phyloP scores from a whole-genome alignment of 2,888 invertebrate species.

The Drosophila rellima region DNA sequence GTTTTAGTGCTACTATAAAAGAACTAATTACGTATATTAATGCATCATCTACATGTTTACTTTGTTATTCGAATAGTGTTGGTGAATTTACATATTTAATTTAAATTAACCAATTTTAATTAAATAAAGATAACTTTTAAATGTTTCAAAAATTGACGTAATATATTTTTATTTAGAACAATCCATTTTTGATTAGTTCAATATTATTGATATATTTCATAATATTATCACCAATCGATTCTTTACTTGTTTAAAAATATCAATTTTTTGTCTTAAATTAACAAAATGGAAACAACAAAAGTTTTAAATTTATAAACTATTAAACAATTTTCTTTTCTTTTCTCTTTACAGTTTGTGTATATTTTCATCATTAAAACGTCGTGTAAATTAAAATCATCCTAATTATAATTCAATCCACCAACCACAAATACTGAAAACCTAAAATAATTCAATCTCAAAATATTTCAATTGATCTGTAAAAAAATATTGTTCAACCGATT shows the following conservation, averaged over 20 bases:
- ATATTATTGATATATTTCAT: background rate
- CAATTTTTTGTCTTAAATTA: background rate
- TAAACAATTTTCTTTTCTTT: conserved; percentile 7
- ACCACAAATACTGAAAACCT: conserved; percentile 43
- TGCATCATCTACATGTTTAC: too few relatives aligned
- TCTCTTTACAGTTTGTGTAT: conserved; percentile 78
- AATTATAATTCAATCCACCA: conserved; percentile 70
- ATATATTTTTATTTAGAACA: too few relatives aligned
- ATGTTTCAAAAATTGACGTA: background rate
- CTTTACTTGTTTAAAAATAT: too few relatives aligned
- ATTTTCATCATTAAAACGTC: conserved; percentile 79
- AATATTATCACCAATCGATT: too few relatives aligned
- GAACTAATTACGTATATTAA: background rate
- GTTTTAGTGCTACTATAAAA: conserved; percentile 11
- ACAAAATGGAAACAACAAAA: background rate
- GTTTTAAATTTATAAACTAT: background rate
- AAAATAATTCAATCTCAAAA: conserved; percentile 52
- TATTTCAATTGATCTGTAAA: conserved; percentile 57
- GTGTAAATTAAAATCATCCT: conserved; percentile 79
- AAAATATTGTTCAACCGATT: conserved; percentile 52
- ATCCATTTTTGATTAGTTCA: background rate
- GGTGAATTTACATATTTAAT: too few relatives aligned
- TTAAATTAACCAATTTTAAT: background rate
- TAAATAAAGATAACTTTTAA: background rate
- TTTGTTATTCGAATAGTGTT: too few relatives aligned